Evolutionary conservation across 1,140 invertebrate genomes (phyloP), one percentile per base, ranked within the genome.

Genomic region (Magallana gigas): DNA sequence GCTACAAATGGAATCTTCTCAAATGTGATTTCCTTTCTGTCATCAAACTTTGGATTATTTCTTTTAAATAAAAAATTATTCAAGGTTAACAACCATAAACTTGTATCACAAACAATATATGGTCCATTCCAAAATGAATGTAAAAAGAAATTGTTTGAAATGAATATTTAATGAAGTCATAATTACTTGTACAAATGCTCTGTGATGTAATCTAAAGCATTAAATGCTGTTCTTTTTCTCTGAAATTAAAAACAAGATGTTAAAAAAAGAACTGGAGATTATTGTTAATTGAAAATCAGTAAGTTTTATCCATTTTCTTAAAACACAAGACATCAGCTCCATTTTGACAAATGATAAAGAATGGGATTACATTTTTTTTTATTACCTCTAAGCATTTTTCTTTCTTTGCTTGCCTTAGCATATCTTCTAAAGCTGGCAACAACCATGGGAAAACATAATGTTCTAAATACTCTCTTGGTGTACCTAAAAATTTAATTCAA

Each of bases 361-460:
- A 48, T 48, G 36, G 5, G 36, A 48, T 48, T 48, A 48, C 36
- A 48, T 48, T 2, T 48, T 48, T 48, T 2, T 48, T 48, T 48
- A 48, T 83, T 92, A 93, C 93, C 89, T 94, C 94, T 93, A 95
- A 94, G 84, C 94, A 95, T 92, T 94, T 94, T 89, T 95, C 93
- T 83, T 90, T 89, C 88, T 94, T 94, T 48, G 95, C 94, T 90
- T 93, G 92, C 90, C 91, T 91, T 7, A 95, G 87, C 93, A 95
- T 94, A 87, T 93, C 92, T 88, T 94, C 94, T 60, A 95, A 83
- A 12, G 93, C 94, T 83, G 94, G 94, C 59, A 95, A 89, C 62
- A 95, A 90, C 23, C 91, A 88, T 29, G 94, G 95, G 89, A 95
- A 95, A 62, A 95, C 89, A 89, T 93, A 94, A 85, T 92, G 87